Base-by-base conservation (phyloP, 2,888 invertebrate species). In the Andrena minutula region DNA sequence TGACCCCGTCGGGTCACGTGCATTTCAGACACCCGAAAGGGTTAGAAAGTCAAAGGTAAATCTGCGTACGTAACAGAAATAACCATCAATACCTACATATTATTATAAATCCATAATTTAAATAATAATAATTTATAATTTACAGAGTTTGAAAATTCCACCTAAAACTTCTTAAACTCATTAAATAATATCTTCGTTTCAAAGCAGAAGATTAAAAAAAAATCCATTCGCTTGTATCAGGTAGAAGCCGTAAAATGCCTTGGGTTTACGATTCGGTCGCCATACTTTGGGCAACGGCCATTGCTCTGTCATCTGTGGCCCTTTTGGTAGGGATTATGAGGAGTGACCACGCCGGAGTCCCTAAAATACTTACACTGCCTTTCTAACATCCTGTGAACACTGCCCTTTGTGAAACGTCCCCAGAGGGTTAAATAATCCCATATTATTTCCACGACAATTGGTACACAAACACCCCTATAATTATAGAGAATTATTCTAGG, bases 331-430 rank as follows among this genome's bases (percentile, higher is more conserved):
- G 74, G 71, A 63, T 47, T 69, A 71, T 60, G 75, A 51, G 26
- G 75, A 23, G 61, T 60, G 75, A 71, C 70, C 72, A 72, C n/a
- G 16, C 58, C 32, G 47, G 26, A 65, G 82, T 80, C 89, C 91
- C 91, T 90, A 90, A 89, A 87, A 82, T 58, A 89, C 90, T 88
- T 88, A 80, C 86, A 76, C 28, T 49, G 56, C 30, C 47, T 75
- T 91, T 87, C 87, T 91, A 90, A 83, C 81, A 86, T 83, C 91
- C 91, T 91, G 91, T 85, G 89, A 90, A 78, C 77, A 35, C 78
- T 88, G 91, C 91, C 91, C 91, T 91, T 91, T 89, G 86, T 83
- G 82, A 79, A 83, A 85, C 86, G 88, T 88, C 87, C 88, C 88
- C 79, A 75, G 75, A 86, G 86, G 84, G 86, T 86, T 73, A 72